Conservation (phyloP, 1,140 invertebrate genomes). For the Lycorma delicatula region DNA sequence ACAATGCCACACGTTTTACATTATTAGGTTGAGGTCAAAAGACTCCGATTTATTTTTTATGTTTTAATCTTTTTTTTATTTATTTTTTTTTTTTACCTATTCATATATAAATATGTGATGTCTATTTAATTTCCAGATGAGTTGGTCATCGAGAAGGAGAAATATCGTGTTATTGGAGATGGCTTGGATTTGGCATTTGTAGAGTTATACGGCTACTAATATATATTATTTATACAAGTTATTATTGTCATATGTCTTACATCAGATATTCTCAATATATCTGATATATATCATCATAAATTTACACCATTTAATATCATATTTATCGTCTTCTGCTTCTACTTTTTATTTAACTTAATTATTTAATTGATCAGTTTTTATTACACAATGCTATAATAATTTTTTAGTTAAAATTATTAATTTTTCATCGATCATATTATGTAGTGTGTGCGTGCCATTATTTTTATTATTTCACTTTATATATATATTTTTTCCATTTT, state of each 20-base stretch:
- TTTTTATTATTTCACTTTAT: too few relatives aligned
- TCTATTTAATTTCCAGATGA: conserved; percentile 96
- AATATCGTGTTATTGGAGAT: conserved; percentile 98
- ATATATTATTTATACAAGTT: conserved; percentile 10
- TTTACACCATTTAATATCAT: background rate
- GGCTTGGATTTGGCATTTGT: conserved; percentile 97
- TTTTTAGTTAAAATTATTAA: too few relatives aligned
- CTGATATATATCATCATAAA: background rate
- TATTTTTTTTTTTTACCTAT: background rate
- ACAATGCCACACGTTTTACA: too few relatives aligned
- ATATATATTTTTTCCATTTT: too few relatives aligned
- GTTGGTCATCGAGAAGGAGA: conserved; percentile 96
- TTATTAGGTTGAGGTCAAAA: too few relatives aligned
- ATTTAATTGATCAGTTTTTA: too few relatives aligned
- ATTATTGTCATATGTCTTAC: background rate
- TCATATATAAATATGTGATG: too few relatives aligned
- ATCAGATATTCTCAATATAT: conserved; percentile 2
- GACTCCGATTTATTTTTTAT: background rate
- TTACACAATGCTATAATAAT: too few relatives aligned
- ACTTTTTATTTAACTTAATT: too few relatives aligned
- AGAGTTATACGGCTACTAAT: conserved; percentile 84
- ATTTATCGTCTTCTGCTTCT: too few relatives aligned
- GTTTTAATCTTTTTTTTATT: conserved; percentile 1
- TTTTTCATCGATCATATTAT: too few relatives aligned
- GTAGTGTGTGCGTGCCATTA: too few relatives aligned